Evolutionary conservation across 2,888 invertebrate species (phyloP), one percentile per base, ranked within the genome.

Genomic region (Melinaea menophilus): DNA sequence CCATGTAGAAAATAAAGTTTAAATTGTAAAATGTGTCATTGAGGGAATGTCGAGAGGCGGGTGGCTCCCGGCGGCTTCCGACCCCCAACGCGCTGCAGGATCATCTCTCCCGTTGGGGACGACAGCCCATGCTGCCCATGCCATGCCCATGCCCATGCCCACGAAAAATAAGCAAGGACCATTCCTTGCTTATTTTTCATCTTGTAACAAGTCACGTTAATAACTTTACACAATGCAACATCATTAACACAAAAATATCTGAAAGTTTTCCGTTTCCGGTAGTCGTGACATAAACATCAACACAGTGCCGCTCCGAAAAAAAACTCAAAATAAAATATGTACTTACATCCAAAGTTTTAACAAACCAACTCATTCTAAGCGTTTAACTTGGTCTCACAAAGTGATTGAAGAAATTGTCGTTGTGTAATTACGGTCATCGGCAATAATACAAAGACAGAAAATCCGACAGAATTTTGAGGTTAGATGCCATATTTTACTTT

Each of bases 81-180:
- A 79, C 79, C 84, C 81, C 78, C 80, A 79, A 75, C 78, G 80
- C 79, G 80, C 78, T 73, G 82, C 82, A 77, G 84, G 84, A 84
- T 84, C 86, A 83, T 85, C 85, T 87, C 85, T 85, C 85, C 88
- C 89, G 85, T 85, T 88, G 84, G 82, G 82, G 82, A 84, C 87
- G 22, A 22, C 22, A 22, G 22, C 22, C 22, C 22, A 89, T 86
- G 79, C 83, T 83, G 89, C 89, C 90, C 89, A 90, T 89, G 88
- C 80, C 79, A 22, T 22, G 22, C 22, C 22, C 22, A 22, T 22
- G 22, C 22, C 22, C 22, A 22, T 22, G 22, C 22, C 22, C 22
- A 22, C 22, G 22, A 22, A 22, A 22, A 22, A 22, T 22, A 22
- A 22, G 22, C 22, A 22, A 22, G 22, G 22, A 22, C 22, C 22